Conservation (phyloP, 1,140 invertebrate species). For the Neodiprion virginianus region DNA sequence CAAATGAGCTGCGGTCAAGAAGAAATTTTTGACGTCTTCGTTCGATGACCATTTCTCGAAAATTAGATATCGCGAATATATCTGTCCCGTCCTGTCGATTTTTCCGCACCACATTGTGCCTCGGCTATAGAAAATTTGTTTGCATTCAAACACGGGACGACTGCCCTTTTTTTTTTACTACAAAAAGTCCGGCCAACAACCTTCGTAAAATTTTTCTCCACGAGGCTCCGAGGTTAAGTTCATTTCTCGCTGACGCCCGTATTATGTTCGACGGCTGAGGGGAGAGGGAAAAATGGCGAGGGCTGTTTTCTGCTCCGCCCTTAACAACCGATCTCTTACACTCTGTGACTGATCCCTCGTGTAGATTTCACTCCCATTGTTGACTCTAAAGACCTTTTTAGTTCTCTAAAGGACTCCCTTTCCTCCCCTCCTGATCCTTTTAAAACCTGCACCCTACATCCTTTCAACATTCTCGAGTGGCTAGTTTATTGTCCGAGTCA, state of each 20-base stretch:
- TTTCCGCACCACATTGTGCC: not conserved
- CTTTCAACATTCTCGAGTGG: not conserved
- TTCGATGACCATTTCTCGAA: not conserved
- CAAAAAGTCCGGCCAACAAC: no score
- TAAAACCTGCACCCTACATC: not conserved
- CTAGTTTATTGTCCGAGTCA: not conserved
- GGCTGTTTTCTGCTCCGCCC: not conserved
- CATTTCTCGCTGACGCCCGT: no score
- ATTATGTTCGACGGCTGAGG: not conserved
- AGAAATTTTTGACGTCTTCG: not conserved
- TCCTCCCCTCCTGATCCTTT: not conserved
- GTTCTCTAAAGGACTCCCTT: not conserved
- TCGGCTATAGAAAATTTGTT: not conserved
- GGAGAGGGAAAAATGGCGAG: not conserved
- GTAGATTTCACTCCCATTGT: constrained; percentile 2
- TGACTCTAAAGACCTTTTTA: constrained; percentile 7
- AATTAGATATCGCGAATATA: not conserved
- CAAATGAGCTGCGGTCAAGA: not conserved
- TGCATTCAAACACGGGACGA: not conserved
- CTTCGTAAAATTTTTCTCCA: no score
- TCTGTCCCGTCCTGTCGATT: no score
- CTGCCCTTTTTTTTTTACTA: no score
- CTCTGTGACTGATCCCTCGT: not conserved
- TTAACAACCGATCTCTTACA: not conserved
- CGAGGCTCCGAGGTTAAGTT: no score